These are phyloP conservation scores for Dipodomys merriami DNA, from an alignment of 2,113 vertebrate genomes.

Conservation along the genomic window DNA sequence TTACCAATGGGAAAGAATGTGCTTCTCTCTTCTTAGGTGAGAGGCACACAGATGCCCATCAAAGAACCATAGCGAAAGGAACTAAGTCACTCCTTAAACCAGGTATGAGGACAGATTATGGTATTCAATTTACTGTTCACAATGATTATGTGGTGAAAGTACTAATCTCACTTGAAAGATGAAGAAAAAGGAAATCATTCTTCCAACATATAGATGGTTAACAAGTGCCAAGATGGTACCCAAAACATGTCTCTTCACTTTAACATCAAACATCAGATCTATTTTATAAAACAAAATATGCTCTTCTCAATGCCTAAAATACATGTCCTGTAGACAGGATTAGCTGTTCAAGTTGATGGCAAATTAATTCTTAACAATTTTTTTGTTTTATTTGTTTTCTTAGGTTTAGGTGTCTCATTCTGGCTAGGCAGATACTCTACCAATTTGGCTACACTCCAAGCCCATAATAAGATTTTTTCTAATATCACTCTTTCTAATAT, in stretches of 20 bases:
- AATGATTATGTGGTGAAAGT: neutral
- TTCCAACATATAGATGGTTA: neutral
- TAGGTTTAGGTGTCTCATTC: too few relatives aligned
- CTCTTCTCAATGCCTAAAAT: neutral
- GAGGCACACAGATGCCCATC: neutral
- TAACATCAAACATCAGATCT: neutral
- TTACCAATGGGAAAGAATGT: neutral
- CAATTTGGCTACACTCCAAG: too few relatives aligned
- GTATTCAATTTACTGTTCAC: conserved; percentile 46
- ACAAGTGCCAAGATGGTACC: neutral
- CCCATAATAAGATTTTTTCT: neutral
- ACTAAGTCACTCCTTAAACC: neutral
- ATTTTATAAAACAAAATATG: neutral
- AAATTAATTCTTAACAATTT: conserved; percentile 21
- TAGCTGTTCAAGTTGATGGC: neutral
- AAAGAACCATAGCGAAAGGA: neutral
- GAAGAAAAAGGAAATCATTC: neutral
- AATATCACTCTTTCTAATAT: neutral
- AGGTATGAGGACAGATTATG: neutral
- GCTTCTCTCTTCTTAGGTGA: neutral
- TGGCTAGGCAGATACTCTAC: too few relatives aligned
- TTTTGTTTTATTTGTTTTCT: too few relatives aligned
- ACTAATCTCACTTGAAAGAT: neutral
- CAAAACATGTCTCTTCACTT: neutral
- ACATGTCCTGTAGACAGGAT: too few relatives aligned